Percentiles rank a stretch among this genome's conserved stretches.
Conservation (phyloP, 2,888 invertebrate species). For the Eurytoma californica region DNA sequence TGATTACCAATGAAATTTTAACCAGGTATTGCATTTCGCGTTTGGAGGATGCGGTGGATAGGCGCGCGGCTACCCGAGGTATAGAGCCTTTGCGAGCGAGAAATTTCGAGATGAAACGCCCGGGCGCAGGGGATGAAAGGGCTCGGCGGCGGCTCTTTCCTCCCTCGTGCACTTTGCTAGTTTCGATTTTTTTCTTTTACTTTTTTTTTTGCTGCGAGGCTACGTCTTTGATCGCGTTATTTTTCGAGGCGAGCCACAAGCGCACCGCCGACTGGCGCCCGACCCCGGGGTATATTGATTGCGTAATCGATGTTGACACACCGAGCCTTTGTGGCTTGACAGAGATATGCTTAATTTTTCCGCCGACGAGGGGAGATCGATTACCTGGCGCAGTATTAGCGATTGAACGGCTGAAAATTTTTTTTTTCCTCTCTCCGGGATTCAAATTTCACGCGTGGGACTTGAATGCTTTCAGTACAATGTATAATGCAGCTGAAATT, state of each 20-base stretch:
- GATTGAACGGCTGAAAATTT: neutral
- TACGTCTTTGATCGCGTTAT: conserved; percentile 47
- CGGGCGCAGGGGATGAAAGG: conserved; percentile 31
- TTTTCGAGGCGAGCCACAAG: conserved; percentile 15
- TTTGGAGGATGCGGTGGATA: no score
- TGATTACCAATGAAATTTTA: no score
- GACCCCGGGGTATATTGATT: conserved; percentile 28
- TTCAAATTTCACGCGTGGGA: no score
- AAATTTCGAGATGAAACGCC: conserved; percentile 47
- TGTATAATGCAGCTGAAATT: no score
- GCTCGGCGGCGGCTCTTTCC: neutral
- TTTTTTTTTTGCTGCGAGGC: conserved; percentile 7
- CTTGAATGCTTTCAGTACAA: no score
- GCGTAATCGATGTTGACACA: conserved; percentile 23
- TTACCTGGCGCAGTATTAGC: no score
- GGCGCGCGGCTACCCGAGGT: no score
- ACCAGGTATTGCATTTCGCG: no score
- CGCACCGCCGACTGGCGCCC: neutral
- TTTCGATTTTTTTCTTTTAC: neutral
- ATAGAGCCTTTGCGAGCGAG: conserved; percentile 9
- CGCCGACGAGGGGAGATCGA: no score
- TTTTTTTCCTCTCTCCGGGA: no score
- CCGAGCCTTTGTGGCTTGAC: neutral
- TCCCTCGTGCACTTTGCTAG: neutral
- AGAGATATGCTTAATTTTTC: no score